phyloP scores from a whole-genome alignment of 1,140 invertebrate genomes.

The Heterodera schachtii region DNA sequence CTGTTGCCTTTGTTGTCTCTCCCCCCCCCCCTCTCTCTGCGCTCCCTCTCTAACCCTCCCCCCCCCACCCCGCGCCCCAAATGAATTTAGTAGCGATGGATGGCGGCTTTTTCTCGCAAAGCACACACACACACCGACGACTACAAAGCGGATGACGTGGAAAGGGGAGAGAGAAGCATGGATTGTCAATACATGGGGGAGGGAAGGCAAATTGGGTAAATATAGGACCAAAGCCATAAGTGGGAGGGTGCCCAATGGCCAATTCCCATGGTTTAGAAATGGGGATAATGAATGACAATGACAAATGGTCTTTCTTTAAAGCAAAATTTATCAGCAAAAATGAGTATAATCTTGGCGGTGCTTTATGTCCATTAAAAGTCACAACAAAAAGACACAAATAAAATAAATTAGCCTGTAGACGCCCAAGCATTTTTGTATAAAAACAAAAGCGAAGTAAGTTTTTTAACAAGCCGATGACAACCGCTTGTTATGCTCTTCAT shows the following conservation, averaged over 20 bases:
- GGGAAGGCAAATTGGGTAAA: neutral
- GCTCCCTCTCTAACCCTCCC: neutral
- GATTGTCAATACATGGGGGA: neutral
- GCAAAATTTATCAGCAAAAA: neutral
- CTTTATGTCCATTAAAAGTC: neutral
- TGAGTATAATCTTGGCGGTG: neutral
- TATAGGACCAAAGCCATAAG: neutral
- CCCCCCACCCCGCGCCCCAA: neutral
- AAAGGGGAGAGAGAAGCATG: neutral
- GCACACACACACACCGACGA: neutral
- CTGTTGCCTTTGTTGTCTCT: neutral
- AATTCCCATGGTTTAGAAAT: neutral
- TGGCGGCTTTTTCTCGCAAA: neutral
- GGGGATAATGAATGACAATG: neutral
- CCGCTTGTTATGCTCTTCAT: neutral
- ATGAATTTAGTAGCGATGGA: neutral
- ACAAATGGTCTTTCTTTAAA: neutral
- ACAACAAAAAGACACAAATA: neutral
- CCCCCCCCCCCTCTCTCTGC: neutral
- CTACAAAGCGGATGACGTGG: neutral
- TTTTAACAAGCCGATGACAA: neutral
- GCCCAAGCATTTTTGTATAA: neutral
- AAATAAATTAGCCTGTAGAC: conserved; percentile 10
- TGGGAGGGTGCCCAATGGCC: neutral
- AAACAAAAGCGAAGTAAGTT: neutral